Evolutionary conservation across 2,113 vertebrate genomes (phyloP), one percentile per base, ranked within the genome.

Genomic region (Epinephelus lanceolatus): DNA sequence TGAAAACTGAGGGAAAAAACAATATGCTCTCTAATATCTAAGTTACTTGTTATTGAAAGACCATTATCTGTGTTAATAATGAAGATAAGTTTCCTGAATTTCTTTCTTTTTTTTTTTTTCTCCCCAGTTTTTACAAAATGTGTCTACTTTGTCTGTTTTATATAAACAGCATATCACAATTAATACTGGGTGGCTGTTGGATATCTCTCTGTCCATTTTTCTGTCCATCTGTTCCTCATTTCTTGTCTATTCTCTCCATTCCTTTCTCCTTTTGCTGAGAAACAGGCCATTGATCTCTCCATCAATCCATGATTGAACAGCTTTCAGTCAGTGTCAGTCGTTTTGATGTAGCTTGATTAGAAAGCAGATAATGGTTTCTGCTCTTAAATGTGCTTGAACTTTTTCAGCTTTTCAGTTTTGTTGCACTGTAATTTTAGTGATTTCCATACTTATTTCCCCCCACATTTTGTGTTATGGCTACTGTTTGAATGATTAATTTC

Each of bases 291-390:
- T 85, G 86, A 85, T 87, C 68, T 78, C 60, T 77, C 17, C 17
- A 78, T 84, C 81, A 81, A 37, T 60, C 30, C 27, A n/a, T 10
- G 62, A 71, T 75, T 9, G n/a, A 83, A 19, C 65, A n/a, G 27
- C 65, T 68, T 78, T 83, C 78, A 81, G 10, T 30, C 14, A 7
- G 17, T 60, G 56, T 80, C 61, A 19, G 27, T 61, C 13, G 6
- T 71, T 86, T 88, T 67, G 57, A 66, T 82, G 53, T 52, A n/a
- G 60, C 61, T 73, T 62, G 40, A 86, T 75, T 70, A 71, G 49
- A 81, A 68, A 71, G 49, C 25, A 77, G 57, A 69, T 60, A 51
- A 17, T 15, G 8, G 40, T 10, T 42, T 42, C 40, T 42, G 49
- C 49, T 51, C 14, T 5, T 5, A 51, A 51, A 51, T 42, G 74